A percentile compares a stretch with the other conserved stretches of the same genome.
These are phyloP conservation scores for Hylomyscus alleni DNA, from an alignment of 2,797 vertebrate genomes.

Conservation along the genomic window DNA sequence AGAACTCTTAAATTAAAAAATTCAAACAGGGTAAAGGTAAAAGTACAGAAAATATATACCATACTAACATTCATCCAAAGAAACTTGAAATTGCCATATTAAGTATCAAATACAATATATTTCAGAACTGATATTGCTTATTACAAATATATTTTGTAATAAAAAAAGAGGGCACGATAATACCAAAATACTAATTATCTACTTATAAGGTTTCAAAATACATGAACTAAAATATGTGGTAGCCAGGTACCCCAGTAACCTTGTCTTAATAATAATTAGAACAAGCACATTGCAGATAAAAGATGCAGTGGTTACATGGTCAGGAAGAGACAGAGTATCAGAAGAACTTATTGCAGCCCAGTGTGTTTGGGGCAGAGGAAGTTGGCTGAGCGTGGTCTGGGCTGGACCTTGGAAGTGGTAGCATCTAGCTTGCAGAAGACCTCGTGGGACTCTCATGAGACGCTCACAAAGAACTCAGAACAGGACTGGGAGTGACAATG, in stretches of 20 bases:
- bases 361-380: not conserved
- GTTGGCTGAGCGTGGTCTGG: not conserved
- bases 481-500: not conserved
- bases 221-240: not conserved
- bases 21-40: slow-evolving; percentile 24
- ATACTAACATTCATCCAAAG: slow-evolving; percentile 24
- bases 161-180: not conserved
- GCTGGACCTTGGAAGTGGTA: not conserved
- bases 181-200: not conserved
- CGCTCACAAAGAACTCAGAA: not conserved
- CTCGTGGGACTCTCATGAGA: not conserved
- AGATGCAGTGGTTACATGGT: not conserved
- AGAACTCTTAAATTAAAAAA: slow-evolving; percentile 18
- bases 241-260: not conserved
- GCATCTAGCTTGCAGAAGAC: not conserved
- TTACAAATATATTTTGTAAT: slow-evolving; percentile 39
- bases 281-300: slow-evolving; percentile 3
- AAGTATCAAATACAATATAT: slow-evolving; percentile 47
- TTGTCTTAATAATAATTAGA: slow-evolving; percentile 24
- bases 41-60: not conserved
- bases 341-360: not conserved
- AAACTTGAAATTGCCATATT: slow-evolving; percentile 21
- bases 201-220: slow-evolving; percentile 16
- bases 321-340: not conserved
- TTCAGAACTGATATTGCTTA: slow-evolving; percentile 6